phyloP scores from a whole-genome alignment of 2,113 vertebrate species.

The Calcarius ornatus region DNA sequence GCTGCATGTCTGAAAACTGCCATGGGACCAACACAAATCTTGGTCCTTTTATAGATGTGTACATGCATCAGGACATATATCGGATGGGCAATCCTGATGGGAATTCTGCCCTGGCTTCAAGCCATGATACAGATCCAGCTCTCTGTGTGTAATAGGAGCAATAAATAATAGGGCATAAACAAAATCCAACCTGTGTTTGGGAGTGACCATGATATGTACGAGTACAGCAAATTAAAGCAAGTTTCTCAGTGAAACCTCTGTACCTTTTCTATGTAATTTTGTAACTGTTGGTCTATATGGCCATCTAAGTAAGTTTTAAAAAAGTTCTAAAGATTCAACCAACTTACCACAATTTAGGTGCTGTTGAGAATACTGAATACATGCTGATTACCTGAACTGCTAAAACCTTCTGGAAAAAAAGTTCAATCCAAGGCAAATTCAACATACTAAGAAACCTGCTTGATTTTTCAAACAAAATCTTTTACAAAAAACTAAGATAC shows the following conservation, averaged over 20 bases:
- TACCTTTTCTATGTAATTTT: not conserved
- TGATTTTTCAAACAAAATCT: not conserved
- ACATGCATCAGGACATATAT: fast-evolving
- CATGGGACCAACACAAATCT: not conserved
- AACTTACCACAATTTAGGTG: not conserved
- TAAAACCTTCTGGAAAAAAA: not conserved
- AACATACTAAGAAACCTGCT: not conserved
- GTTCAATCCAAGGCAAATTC: not conserved
- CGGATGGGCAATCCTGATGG: not conserved
- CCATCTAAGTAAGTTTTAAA: not conserved
- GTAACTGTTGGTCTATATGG: not conserved
- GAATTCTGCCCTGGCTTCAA: not conserved
- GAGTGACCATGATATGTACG: not conserved
- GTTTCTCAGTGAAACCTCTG: not conserved
- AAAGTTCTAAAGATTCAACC: not conserved
- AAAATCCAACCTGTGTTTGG: not conserved
- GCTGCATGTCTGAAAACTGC: not conserved
- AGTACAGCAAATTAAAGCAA: not conserved
- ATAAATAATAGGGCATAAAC: not conserved
- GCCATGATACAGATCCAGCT: not conserved
- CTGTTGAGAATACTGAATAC: not conserved
- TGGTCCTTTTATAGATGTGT: not conserved
- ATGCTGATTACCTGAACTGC: not conserved
- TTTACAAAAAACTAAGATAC: not conserved
- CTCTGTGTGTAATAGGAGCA: not conserved